phyloP scores from a whole-genome alignment of 2,888 invertebrate genomes.

The Thelaira solivaga region DNA sequence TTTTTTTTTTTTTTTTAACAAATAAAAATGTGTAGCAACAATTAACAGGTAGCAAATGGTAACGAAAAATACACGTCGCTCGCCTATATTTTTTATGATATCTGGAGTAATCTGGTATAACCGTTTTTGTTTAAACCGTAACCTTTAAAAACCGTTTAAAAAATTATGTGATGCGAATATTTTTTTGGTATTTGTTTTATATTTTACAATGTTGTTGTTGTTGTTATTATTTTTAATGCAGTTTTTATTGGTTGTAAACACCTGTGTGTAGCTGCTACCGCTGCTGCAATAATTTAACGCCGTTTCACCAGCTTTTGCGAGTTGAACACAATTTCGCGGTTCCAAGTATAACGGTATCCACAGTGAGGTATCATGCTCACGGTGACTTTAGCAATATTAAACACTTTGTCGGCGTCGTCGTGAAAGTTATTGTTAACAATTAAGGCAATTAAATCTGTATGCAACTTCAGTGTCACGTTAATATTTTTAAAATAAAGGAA shows the following conservation, averaged over 20 bases:
- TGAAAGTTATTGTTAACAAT: conserved; percentile 36
- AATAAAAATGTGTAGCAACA: conserved; percentile 50
- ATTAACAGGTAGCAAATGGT: conserved; percentile 35
- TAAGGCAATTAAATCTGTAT: conserved; percentile 23
- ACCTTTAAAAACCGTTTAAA: conserved; percentile 37
- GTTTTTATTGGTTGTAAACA: conserved; percentile 10
- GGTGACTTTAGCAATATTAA: conserved; percentile 69
- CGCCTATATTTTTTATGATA: background rate
- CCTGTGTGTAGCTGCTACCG: conserved; percentile 63
- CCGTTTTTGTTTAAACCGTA: conserved; percentile 34
- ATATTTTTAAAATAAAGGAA: background rate
- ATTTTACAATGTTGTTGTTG: background rate
- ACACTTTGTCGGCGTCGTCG: conserved; percentile 59
- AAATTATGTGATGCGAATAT: conserved; percentile 1
- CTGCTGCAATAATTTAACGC: conserved; percentile 82
- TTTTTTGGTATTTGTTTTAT: background rate
- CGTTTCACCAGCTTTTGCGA: conserved; percentile 95
- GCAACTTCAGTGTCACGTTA: conserved; percentile 50
- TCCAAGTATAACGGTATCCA: conserved; percentile 94
- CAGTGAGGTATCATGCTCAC: conserved; percentile 79
- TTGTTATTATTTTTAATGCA: background rate
- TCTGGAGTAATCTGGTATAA: conserved; percentile 9
- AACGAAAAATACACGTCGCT: conserved; percentile 36
- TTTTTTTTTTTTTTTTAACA: background rate
- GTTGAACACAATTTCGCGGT: conserved; percentile 94